Conservation (phyloP, 2,113 vertebrate genomes). For the Sapayoa aenigma region DNA sequence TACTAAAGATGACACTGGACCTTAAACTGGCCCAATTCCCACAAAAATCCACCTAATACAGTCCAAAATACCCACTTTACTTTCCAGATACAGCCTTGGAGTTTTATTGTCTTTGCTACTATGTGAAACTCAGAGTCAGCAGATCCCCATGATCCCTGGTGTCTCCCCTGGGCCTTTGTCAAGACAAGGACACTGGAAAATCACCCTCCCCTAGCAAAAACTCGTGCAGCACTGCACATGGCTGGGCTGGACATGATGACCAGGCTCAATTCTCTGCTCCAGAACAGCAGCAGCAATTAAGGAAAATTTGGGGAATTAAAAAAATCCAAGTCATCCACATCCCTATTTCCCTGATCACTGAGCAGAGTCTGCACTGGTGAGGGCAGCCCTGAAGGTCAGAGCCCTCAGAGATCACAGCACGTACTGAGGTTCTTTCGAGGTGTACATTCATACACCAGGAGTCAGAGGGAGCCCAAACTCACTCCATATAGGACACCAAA, state of each 20-base stretch:
- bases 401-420: neutral
- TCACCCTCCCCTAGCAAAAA: neutral
- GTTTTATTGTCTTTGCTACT: neutral
- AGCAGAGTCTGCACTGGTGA: neutral
- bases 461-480: neutral
- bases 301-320: neutral
- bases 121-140: neutral
- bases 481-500: neutral
- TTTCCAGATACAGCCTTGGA: neutral
- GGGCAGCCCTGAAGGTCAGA: neutral
- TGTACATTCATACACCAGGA: neutral
- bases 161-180: neutral
- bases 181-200: neutral
- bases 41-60: neutral
- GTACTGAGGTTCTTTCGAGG: neutral
- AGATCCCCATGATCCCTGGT: neutral
- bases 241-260: neutral
- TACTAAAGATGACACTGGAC: neutral
- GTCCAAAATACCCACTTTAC: neutral
- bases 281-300: neutral
- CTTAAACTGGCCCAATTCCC: neutral
- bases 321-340: neutral
- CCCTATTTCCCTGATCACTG: neutral
- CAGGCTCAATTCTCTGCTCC: neutral
- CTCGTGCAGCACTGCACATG: neutral